Base-by-base conservation (phyloP, 2,888 invertebrate genomes). In the Nymphalis polychloros region DNA sequence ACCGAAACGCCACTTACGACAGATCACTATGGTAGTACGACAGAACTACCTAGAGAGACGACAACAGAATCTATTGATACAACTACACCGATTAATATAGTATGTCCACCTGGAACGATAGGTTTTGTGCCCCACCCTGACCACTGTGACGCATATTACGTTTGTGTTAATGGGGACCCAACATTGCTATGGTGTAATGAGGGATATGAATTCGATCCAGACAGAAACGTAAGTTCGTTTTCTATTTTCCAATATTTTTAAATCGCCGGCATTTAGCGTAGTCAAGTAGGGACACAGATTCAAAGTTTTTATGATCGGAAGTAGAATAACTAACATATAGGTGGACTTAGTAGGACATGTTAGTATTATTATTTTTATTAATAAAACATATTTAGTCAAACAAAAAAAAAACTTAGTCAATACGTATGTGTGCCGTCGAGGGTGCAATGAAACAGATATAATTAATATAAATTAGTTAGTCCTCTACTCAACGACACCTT, bases 131-230 rank as follows among this genome's bases (percentile, higher is more conserved):
- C 77, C 1, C 72, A 77, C 59, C 76, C 76, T 7, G 63, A 71
- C 17, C 31, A 60, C 0, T 78, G 78, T 41, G 72, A 75, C 19
- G 64, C 72, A 8, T 78, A 73, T 63, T 77, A 71, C 59, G 68
- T 74, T 19, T 78, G 78, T 23, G 59, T 70, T 13, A 72, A 68
- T 19, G 77, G 76, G 3, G 57, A 55, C 6, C 69, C 73, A 8
- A 69, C 75, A 16, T 61, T 67, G 10, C 59, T 73, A 8, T 72
- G 72, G 41, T 78, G 78, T 71, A 70, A 66, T 20, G 59, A 66
- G 31, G 78, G 78, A 50, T 23, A 68, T 17, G 78, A 78, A 70
- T 79, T 73, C 64, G 72, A 79, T 57, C 66, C 69, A 1, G 8
- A 55, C 17, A 7, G 8, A 55, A 31, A 16, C 55, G 17, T 55